Base-by-base conservation (phyloP, 2,797 vertebrate species). In the Balearica regulorum region DNA sequence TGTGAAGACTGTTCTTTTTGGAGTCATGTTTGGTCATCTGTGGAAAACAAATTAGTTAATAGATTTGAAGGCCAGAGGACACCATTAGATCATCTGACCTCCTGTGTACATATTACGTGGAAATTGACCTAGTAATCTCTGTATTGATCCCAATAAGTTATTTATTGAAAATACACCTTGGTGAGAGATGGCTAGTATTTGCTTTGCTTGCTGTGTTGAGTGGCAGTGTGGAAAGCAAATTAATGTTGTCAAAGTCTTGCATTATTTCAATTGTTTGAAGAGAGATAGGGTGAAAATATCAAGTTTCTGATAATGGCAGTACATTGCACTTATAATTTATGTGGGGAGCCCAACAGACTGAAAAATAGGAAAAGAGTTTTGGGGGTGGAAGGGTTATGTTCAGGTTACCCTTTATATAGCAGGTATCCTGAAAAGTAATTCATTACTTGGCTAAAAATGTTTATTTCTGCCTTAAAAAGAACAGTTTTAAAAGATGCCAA, bases 91-190 rank as follows among this genome's bases (percentile, higher is more conserved):
- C 58, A 62, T 55, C 65, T 84, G 80, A 83, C 65, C 37, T 76
- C 31, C 73, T 78, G 73, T 71, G 70, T 81, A 64, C 21, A 3
- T 11, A 76, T 39, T 21, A 29, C 60, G 31, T 55, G 76, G 83
- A 92, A 94, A 90, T 84, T 82, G 91, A 90, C 70, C 80, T 75
- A 35, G 53, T 62, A 84, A 85, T 92, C 83, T 82, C 78, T 90
- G 12, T 72, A 85, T 87, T 64, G 90, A 90, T 92, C 76, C 13
- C 37, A 44, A 33, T 16, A 69, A 73, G 55, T 82, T 93, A 55
- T 87, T 93, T 97, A 48, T 84, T 89, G 60, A 85, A 93, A 92
- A 79, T 58, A 51, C 25, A 55, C 19, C 25, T 89, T 64, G 51
- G 16, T 87, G 43, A 83, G 24, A 54, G 33, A 53, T 66, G 37